Conservation (phyloP, 2,888 invertebrate species). For the Cristatella mucedo region DNA sequence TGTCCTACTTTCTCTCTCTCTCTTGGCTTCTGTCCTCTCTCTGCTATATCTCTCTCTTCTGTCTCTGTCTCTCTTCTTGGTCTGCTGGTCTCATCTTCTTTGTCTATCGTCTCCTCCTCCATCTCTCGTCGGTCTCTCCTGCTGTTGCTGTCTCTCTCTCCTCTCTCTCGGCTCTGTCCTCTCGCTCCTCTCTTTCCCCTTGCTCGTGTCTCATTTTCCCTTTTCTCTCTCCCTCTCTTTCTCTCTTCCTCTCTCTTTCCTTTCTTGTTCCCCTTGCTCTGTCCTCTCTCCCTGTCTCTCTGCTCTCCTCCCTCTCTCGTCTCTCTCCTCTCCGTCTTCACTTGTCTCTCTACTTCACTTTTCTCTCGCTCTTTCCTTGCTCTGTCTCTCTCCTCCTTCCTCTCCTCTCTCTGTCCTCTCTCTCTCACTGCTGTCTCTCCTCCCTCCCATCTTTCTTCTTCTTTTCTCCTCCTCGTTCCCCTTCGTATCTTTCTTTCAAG, state of each 20-base stretch:
- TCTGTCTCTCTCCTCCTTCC: background rate
- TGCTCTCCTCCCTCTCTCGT: background rate
- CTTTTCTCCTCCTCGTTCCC: slow-evolving; percentile 1
- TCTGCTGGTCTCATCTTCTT: background rate
- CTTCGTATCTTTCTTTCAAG: slow-evolving; percentile 37
- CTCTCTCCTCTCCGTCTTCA: background rate
- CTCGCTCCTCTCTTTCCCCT: background rate
- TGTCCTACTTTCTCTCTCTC: slow-evolving; percentile 7
- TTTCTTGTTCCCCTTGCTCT: background rate
- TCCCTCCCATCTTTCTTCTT: background rate
- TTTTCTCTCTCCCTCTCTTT: slow-evolving; percentile 1
- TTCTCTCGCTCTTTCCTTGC: background rate
- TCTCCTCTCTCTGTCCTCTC: background rate
- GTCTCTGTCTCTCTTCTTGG: background rate
- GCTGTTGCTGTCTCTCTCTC: background rate
- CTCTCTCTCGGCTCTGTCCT: slow-evolving; percentile 1
- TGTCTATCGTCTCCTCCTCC: background rate
- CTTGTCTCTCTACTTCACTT: background rate
- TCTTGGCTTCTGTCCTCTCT: slow-evolving; percentile 3
- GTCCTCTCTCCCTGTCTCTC: background rate
- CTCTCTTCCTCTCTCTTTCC: background rate
- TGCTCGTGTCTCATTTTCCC: background rate
- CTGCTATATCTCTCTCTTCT: slow-evolving; percentile 2
- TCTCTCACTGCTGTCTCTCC: background rate
- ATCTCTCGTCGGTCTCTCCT: background rate